Base-by-base conservation (phyloP, 2,888 invertebrate genomes). In the Drosophila prolongata region DNA sequence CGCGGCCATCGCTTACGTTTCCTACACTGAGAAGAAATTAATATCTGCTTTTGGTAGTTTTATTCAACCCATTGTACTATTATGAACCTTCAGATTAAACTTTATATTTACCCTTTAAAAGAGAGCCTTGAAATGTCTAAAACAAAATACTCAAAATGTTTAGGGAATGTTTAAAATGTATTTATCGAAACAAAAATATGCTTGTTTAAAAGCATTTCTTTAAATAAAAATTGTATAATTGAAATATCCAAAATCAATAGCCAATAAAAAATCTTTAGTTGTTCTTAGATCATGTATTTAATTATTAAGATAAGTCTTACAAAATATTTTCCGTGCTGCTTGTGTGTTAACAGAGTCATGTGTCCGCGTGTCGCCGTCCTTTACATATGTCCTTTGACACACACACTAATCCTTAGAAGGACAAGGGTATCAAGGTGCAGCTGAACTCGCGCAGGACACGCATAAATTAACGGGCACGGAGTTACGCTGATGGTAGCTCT, bases 301-400 rank as follows among this genome's bases (percentile, higher is more conserved):
- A 0, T 1, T 16, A 30, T 40, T 8, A 40, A 6, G 6, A 11
- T 30, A 34, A 19, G 10, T n/a, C 19, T 3, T 2, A 8, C 6
- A 14, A 47, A 34, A 43, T 43, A 19, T 56, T 59, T 55, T 27
- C 55, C 1, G 60, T 60, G 60, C 59, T 47, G 19, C 58, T 68
- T 75, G 75, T 83, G 87, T 88, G 87, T 89, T 88, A 90, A 89
- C 89, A 89, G 71, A 77, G 82, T 84, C 89, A 89, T 89, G 84
- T 89, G 87, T 89, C 87, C 81, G 80, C 73, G 74, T 86, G 81
- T 89, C 85, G 79, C 81, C 78, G 86, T 57, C 75, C 67, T 30
- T 38, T 64, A 73, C 86, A 86, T 80, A 82, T 87, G 78, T 89
- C 87, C 86, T 89, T 81, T 81, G 79, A 76, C 78, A 76, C 66